Evolutionary conservation across 2,113 vertebrate genomes (phyloP), one percentile per base, ranked within the genome.

Genomic region (Steatornis caripensis): DNA sequence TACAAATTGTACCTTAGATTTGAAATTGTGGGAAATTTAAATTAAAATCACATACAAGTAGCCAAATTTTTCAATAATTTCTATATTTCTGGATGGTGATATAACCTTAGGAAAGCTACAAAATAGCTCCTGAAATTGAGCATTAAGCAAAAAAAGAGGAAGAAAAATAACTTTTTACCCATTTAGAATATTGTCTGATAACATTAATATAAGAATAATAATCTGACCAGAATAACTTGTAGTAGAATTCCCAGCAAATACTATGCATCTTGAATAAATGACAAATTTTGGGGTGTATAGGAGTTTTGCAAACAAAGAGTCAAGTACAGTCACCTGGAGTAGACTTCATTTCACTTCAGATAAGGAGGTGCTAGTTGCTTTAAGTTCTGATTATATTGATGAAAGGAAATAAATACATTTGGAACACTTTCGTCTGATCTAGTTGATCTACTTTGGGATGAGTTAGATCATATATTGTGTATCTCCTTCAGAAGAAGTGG

Each of bases 321-420:
- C 11, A 64, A 43, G 2, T 49, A 29, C 4, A 17, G 32, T 29
- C 17, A 53, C 10, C 22, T 68, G 26, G 15, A 39, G 4, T 21
- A 61, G 18, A 41, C 4, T 76, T 84, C 11, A 81, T 29, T 64
- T 62, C n/a, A 26, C 7, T 46, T 53, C 29, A 57, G 20, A 27
- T 2, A 62, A 4, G 20, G 7, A 58, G 1, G 2, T 53, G 2
- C 5, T 61, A 17, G 26, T 39, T 64, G 16, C 7, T 58, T 15
- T 55, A 20, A 1, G 1, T 7, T 68, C 30, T n/a, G 5, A 6
- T 66, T 58, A 53, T 3, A 62, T 5, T 61, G 27, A 29, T 43
- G 32, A 27, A 29, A 68, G 8, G 43, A 80, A 84, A 76, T 30
- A 71, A 84, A 36, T 43, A 22, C 2, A 57, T 84, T 37, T 21